phyloP scores from a whole-genome alignment of 2,113 vertebrate genomes.

The Pygoscelis antarcticus region DNA sequence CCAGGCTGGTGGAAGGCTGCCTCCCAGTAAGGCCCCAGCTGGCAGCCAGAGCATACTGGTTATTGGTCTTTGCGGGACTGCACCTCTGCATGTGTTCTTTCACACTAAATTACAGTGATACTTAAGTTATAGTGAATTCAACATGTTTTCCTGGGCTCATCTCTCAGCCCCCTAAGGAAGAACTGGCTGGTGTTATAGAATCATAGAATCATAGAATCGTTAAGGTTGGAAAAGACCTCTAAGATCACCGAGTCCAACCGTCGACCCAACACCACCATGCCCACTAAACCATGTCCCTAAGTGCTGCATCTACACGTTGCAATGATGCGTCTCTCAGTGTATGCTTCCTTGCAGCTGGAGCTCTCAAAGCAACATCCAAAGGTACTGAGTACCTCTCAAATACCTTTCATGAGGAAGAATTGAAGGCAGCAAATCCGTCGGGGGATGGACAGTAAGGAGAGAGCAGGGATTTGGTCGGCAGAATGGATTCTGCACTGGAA shows the following conservation, averaged over 20 bases:
- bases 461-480: not conserved
- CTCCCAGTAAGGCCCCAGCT: not conserved
- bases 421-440: not conserved
- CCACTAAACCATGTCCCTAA: no score
- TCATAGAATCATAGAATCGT: no score
- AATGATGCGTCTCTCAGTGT: not conserved
- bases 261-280: no score
- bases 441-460: not conserved
- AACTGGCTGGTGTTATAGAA: not conserved
- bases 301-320: not conserved
- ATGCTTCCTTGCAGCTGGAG: not conserved
- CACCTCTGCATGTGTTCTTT: not conserved
- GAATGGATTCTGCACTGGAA: not conserved
- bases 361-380: not conserved
- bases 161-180: not conserved
- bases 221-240: no score
- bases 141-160: not conserved
- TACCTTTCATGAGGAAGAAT: not conserved
- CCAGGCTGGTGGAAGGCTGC: not conserved
- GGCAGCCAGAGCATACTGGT: not conserved
- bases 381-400: not conserved
- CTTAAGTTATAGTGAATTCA: not conserved
- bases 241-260: no score
- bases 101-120: not conserved
- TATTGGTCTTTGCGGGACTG: not conserved